A percentile compares a stretch with the other conserved stretches of the same genome.
phyloP scores from a whole-genome alignment of 2,797 vertebrate species.

The Micrastur ruficollis region DNA sequence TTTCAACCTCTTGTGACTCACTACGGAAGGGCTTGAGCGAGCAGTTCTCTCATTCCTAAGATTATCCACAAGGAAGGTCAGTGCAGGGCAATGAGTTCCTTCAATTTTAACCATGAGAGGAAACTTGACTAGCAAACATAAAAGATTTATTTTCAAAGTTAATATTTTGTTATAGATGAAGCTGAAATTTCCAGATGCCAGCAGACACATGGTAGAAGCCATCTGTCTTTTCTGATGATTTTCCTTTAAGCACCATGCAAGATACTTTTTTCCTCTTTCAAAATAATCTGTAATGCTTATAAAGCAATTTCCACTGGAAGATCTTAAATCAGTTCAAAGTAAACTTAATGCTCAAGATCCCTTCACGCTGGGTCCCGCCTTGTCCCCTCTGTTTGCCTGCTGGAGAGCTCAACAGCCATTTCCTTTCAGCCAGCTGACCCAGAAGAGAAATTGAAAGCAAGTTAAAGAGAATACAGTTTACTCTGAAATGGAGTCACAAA shows the following conservation, averaged over 20 bases:
- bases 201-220: background rate
- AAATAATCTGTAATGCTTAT: background rate
- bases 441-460: background rate
- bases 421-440: background rate
- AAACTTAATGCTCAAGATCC: background rate
- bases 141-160: background rate
- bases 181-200: background rate
- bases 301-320: background rate
- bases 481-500: background rate
- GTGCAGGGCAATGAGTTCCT: background rate
- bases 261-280: background rate
- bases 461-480: background rate
- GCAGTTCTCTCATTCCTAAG: background rate
- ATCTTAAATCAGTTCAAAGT: background rate
- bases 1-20: background rate
- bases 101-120: background rate
- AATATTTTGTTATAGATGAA: background rate
- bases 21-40: background rate
- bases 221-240: background rate
- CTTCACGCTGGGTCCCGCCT: background rate
- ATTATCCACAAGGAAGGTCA: background rate
- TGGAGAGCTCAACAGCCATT: background rate
- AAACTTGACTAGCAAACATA: background rate
- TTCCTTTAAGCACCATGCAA: background rate
- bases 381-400: background rate